Evolutionary conservation across 2,888 invertebrate genomes (phyloP), one percentile per base, ranked within the genome.

Genomic region (Ormyrus thymus): DNA sequence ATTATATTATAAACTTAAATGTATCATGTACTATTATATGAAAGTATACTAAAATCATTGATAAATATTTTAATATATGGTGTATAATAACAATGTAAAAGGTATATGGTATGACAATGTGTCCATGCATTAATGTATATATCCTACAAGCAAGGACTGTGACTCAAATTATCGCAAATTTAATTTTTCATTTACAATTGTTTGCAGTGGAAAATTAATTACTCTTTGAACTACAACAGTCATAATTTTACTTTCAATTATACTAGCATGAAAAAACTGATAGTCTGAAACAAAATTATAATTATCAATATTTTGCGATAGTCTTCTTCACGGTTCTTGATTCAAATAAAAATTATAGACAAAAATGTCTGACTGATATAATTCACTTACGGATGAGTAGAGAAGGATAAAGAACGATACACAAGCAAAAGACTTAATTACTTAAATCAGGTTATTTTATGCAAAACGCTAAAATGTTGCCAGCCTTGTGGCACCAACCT

Each of bases 271-370:
- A 29, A 29, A 59, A 55, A 55, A 43, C 51, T n/a, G 15, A 51
- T 53, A 69, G 45, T 48, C n/a, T 53, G 29, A 45, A 50, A 61
- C 9, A 11, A 10, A 45, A 61, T 55, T 65, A 64, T 46, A 48
- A 56, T 29, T 29, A 29, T 51, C 7, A 85, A 86, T 87, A 87
- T 86, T 84, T 86, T 86, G 85, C 86, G 88, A 88, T 87, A 88
- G 82, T 86, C 85, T 84, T 86, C 85, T 84, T 84, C 86, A 87
- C 86, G 86, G 87, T 88, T 86, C 85, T 86, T 88, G 87, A 87
- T 89, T 86, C 87, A 83, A 86, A 85, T n/a, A 86, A 86, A 88
- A 74, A 89, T 89, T 66, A 55, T 70, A 59, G 50, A 75, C 65
- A 43, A 65, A 56, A 68, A 15, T 66, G 76, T 80, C 56, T 59